A percentile compares a stretch with the other conserved stretches of the same genome.
phyloP scores from a whole-genome alignment of 2,113 vertebrate genomes.

The Cyanoramphus novaezelandiae region DNA sequence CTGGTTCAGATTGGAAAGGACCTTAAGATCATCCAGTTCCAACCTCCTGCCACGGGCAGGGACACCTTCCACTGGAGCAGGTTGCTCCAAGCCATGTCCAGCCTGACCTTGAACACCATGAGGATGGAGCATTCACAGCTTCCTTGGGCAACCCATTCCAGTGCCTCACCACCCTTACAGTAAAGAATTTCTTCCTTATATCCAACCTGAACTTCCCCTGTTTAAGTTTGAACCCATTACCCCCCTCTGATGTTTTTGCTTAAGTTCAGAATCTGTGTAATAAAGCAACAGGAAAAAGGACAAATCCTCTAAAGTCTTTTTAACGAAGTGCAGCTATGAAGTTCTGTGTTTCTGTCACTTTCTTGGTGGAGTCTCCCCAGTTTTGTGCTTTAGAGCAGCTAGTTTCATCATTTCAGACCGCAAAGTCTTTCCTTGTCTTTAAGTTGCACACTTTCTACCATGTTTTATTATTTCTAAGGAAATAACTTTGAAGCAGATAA shows the following conservation, averaged over 20 bases:
- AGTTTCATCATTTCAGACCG: not conserved
- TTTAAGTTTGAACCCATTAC: not conserved
- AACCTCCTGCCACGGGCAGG: too few species aligned
- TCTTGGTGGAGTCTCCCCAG: not conserved
- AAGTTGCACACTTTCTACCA: too few species aligned
- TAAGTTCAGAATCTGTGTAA: not conserved
- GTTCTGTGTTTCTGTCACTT: not conserved
- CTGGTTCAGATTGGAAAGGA: too few species aligned
- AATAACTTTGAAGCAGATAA: slow-evolving; percentile 92
- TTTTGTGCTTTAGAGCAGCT: not conserved
- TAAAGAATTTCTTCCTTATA: not conserved
- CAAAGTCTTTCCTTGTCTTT: not conserved
- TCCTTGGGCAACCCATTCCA: not conserved
- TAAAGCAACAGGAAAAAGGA: not conserved
- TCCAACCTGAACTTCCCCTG: not conserved
- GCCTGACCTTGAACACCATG: not conserved
- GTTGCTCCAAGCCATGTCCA: too few species aligned
- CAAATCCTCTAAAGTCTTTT: not conserved
- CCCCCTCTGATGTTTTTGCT: not conserved
- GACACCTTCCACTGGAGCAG: too few species aligned
- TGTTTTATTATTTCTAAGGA: slow-evolving; percentile 77
- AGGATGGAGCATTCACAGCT: not conserved
- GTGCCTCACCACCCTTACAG: not conserved
- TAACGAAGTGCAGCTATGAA: not conserved
- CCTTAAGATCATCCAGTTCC: too few species aligned